phyloP scores from a whole-genome alignment of 2,888 invertebrate species.

The Tromatobia lineatoria region DNA sequence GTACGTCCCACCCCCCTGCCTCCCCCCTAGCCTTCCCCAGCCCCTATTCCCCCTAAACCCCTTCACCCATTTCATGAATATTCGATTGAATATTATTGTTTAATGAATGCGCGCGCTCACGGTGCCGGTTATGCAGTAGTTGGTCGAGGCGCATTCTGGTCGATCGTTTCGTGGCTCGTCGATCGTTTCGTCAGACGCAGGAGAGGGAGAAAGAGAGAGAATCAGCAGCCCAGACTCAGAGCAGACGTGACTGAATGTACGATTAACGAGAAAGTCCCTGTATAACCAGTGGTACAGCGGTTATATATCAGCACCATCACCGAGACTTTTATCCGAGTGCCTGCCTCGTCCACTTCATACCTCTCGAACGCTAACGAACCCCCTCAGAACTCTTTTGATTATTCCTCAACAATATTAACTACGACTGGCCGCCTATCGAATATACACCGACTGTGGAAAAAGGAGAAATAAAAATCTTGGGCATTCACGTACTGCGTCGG shows the following conservation, averaged over 20 bases:
- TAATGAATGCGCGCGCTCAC: slow-evolving; percentile 67
- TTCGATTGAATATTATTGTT: slow-evolving; percentile 72
- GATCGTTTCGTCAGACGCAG: slow-evolving; percentile 52
- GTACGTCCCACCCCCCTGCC: background rate
- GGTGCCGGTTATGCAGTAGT: slow-evolving; percentile 59
- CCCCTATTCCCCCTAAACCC: slow-evolving; percentile 24
- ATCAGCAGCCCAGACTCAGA: slow-evolving; percentile 41
- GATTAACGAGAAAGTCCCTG: slow-evolving; percentile 48
- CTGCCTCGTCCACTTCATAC: slow-evolving; percentile 15
- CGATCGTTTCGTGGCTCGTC: slow-evolving; percentile 59
- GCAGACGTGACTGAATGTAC: slow-evolving; percentile 61
- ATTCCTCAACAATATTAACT: slow-evolving; percentile 50
- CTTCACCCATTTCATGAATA: slow-evolving; percentile 72
- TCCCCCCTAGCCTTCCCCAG: background rate
- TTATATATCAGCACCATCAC: background rate
- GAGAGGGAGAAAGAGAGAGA: background rate
- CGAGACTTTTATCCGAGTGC: slow-evolving; percentile 30
- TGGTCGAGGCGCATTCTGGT: slow-evolving; percentile 60
- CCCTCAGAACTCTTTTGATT: slow-evolving; percentile 35
- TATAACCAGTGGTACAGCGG: slow-evolving; percentile 29
- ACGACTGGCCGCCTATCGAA: slow-evolving; percentile 5
- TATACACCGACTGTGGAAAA: background rate
- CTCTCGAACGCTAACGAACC: slow-evolving; percentile 53
- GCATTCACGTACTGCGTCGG: background rate
- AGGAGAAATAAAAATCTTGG: background rate